Conservation (phyloP, 2,113 vertebrate species). For the Chunga burmeisteri region DNA sequence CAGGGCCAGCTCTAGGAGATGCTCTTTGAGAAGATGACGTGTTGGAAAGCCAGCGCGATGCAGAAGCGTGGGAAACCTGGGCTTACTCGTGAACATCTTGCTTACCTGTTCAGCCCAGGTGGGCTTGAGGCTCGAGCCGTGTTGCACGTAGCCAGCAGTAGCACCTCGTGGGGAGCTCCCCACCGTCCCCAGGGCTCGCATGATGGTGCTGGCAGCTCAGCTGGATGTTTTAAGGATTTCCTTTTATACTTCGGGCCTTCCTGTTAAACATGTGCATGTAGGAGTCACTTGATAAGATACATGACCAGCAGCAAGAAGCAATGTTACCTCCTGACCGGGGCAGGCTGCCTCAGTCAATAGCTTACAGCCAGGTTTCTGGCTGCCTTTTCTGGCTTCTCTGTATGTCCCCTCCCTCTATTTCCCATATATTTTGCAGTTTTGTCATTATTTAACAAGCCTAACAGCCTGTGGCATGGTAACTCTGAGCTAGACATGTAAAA, state of each 20-base stretch:
- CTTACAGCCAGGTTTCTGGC: neutral
- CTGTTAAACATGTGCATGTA: neutral
- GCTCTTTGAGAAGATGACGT: fast-evolving
- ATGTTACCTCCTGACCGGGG: neutral
- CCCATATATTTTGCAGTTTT: neutral
- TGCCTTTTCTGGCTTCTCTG: neutral
- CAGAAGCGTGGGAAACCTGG: neutral
- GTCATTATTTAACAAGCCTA: neutral
- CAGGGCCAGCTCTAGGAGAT: neutral
- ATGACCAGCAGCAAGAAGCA: neutral
- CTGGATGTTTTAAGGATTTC: neutral
- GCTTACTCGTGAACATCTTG: neutral
- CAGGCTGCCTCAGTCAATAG: neutral
- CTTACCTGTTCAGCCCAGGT: fast-evolving
- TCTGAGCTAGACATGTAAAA: neutral
- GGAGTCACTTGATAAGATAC: neutral
- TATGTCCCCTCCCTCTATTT: neutral
- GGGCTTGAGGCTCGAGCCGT: fast-evolving
- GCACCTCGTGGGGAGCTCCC: neutral
- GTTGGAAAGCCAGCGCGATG: neutral
- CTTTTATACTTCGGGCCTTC: neutral
- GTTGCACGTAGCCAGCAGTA: neutral
- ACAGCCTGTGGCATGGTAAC: neutral
- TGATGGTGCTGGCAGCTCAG: neutral
- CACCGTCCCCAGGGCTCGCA: neutral